Base-by-base conservation (phyloP, 2,797 vertebrate species). In the Brotogeris chrysoptera region DNA sequence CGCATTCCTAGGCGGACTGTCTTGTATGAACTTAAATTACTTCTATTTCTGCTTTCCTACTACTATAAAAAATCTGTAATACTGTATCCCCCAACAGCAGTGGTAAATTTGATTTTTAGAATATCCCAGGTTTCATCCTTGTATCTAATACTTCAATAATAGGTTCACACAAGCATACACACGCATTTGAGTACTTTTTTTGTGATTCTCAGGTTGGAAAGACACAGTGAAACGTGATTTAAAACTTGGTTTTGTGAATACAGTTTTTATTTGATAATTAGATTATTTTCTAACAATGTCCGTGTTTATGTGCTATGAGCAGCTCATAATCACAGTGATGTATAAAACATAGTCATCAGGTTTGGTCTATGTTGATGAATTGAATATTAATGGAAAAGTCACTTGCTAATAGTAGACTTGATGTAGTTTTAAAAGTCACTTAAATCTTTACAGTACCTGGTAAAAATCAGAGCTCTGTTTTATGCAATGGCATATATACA, bases 241-340 rank as follows among this genome's bases (percentile, higher is more conserved):
- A 8, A 46, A 63, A 18, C 50, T 70, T 32, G 16, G 0, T 23
- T 87, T 79, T 90, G 47, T 72, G 66, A 13, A 27, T 66, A 73
- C 28, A 49, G 7, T 36, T 81, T 96, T 94, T 96, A 96, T 96
- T 97, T 57, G 24, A n/a, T 4, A 2, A 38, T 88, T 52, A 50
- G 49, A 74, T 80, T 55, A n/a, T 87, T 87, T 92, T 81, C 43
- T 25, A 6, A 25, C 47, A 79, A 28, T 52, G 52, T 64, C 43
- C 19, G 66, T 14, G 2, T 41, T 80, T 57, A 44, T 25, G 55
- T 69, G 50, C 80, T 85, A 36, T 30, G 66, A 72, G 59, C 86
- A 94, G 73, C 68, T 53, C 46, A 5, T 39, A 15, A 52, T 91
- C 52, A 76, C 63, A 72, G 73, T 43, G 44, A 52, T 39, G n/a